Base-by-base conservation (phyloP, 2,797 vertebrate genomes). In the Phoxinus dragarum region DNA sequence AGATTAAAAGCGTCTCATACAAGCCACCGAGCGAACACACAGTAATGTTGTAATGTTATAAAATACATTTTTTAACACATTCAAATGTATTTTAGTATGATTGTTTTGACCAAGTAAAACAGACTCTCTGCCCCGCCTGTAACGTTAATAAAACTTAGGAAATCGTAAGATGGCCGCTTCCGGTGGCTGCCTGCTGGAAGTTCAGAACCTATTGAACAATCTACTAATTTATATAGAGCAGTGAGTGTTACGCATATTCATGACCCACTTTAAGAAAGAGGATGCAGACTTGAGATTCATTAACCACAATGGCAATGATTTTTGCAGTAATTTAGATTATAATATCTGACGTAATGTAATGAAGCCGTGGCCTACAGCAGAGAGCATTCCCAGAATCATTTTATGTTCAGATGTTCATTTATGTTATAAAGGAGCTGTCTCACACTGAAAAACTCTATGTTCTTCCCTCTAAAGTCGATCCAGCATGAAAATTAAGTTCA, bases 361-460 rank as follows among this genome's bases (percentile, higher is more conserved):
- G 68, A 73, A 82, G 52, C 68, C 23, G 6, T 11, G 5, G 44
- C 44, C 47, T 68, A 8, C 21, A 49, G 31, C 79, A 82, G 17
- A 61, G 17, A 72, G n/a, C 68, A 73, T 59, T 82, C 38, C 54
- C 38, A 44, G 10, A 73, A 82, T 64, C 6, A 27, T 44, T 82
- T 82, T 82, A 52, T 72, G 38, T 82, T 61, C 40, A 61, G 40
- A 82, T n/a, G 40, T 73, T 73, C 6, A 82, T 73, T 82, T 73
- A 44, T 34, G 69, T 27, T n/a, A 61, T 44, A 82, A 59, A 82
- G 38, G 4, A 47, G n/a, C 38, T n/a, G 9, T 56, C 49, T 71
- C 12, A 42, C 36, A 59, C 38, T 31, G 38, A 72, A 21, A 31
- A 31, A 59, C 67, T 82, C 6, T 34, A 42, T 49, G 81, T 36